A percentile compares a stretch with the other conserved stretches of the same genome.
phyloP scores from a whole-genome alignment of 2,888 invertebrate genomes.

The Macrophya annulata region DNA sequence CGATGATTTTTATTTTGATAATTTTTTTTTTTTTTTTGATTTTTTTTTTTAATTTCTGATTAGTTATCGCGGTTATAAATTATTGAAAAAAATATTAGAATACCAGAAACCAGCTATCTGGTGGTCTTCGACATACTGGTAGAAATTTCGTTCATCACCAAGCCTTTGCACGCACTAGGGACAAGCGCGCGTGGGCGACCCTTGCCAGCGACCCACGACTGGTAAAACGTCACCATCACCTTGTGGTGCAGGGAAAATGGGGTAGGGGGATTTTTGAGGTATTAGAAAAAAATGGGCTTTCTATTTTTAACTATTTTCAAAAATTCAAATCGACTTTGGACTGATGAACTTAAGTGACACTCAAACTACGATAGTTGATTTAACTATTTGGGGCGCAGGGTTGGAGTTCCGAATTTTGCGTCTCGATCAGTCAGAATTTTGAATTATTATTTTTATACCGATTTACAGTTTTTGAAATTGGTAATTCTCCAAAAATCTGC shows the following conservation, averaged over 20 bases:
- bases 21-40: conserved; percentile 23
- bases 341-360: neutral
- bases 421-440: too few relatives aligned
- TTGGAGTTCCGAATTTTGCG: too few relatives aligned
- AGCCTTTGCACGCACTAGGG: conserved; percentile 14
- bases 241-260: neutral
- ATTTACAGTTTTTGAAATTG: too few relatives aligned
- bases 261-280: neutral
- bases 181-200: conserved; percentile 47
- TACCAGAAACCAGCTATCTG: conserved; percentile 41
- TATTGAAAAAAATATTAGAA: conserved; percentile 1
- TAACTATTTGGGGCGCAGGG: neutral
- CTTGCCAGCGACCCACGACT: conserved; percentile 26
- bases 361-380: neutral
- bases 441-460: too few relatives aligned
- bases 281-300: too few relatives aligned
- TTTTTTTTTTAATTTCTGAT: conserved; percentile 33
- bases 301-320: neutral
- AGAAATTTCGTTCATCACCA: conserved; percentile 20
- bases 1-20: neutral
- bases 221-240: conserved; percentile 30
- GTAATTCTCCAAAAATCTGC: too few relatives aligned
- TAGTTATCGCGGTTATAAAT: neutral
- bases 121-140: conserved; percentile 46
- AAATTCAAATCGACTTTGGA: neutral